Percentiles rank a stretch among this genome's conserved stretches.
Conservation (phyloP, 2,113 vertebrate genomes). For the Antigone vipio region DNA sequence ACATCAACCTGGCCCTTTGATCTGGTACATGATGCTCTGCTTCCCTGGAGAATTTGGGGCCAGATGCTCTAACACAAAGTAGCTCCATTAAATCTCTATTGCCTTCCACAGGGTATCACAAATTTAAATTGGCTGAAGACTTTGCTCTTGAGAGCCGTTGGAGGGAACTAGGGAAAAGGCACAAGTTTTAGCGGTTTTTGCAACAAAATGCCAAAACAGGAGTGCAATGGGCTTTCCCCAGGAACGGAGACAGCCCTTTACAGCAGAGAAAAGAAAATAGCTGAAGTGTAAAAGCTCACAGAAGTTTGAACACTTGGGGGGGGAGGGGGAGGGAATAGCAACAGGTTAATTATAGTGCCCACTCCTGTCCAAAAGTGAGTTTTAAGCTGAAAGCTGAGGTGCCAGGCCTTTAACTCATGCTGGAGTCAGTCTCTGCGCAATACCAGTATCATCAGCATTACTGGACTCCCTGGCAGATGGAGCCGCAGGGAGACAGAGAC, state of each 20-base stretch:
- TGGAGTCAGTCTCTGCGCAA: background rate
- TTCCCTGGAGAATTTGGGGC: constrained; percentile 43
- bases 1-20: constrained; percentile 18
- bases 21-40: constrained; percentile 30
- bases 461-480: too few relatives aligned
- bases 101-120: background rate
- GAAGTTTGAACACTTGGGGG: background rate
- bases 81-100: constrained; percentile 22
- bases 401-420: background rate
- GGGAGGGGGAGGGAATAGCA: background rate
- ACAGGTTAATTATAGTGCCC: background rate
- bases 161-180: background rate
- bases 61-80: constrained; percentile 47
- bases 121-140: constrained; percentile 6
- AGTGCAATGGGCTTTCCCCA: background rate
- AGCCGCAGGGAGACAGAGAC: background rate
- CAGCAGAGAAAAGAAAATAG: background rate
- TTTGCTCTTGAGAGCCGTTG: background rate
- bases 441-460: background rate
- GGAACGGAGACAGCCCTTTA: background rate
- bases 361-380: background rate
- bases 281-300: background rate
- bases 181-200: background rate
- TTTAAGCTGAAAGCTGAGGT: background rate
- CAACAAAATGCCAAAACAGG: background rate